Base-by-base conservation (phyloP, 2,797 vertebrate species). In the Sebastes baramenuke region DNA sequence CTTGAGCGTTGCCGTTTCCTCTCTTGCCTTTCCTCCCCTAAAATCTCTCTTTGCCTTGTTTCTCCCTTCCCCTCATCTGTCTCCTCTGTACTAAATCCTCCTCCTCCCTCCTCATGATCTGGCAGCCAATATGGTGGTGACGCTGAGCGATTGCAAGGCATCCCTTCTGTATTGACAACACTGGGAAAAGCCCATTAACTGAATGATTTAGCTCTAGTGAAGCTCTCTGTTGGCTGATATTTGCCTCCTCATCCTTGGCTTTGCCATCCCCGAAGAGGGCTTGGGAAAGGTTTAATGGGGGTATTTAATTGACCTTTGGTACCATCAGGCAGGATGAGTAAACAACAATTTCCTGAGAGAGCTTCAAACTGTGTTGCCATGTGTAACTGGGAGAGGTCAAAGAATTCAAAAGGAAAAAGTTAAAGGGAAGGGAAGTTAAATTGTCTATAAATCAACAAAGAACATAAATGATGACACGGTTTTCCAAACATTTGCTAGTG, bases 181-280 rank as follows among this genome's bases (percentile, higher is more conserved):
- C 62, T 9, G 69, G 52, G 58, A 22, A 73, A 87, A 89, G 88
- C 79, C 78, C 68, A 90, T 92, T 87, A 90, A 84, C 60, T 73
- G 79, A 87, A 86, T 80, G 76, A 77, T 75, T 86, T 82, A 20
- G 55, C 65, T 86, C 85, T 62, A 82, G 58, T 38, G 59, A 82
- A 65, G 80, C 85, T 82, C 77, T 81, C 66, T 46, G 36, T 56
- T 14, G 42, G 61, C 77, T 82, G 66, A 80, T 76, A 73, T 85
- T 79, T 86, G 55, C 76, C 60, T 79, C 64, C 54, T 85, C 60
- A 73, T 82, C 36, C 61, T 75, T 72, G 59, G 62, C 77, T 79
- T 81, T 67, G 56, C 64, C 69, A 64, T 85, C 54, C 30, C 61
- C 52, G 38, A 79, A 75, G 55, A 59, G 29, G 30, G 46, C 42